A percentile compares a stretch with the other conserved stretches of the same genome.
phyloP scores from a whole-genome alignment of 2,113 vertebrate genomes.

The Dissostichus mawsoni region DNA sequence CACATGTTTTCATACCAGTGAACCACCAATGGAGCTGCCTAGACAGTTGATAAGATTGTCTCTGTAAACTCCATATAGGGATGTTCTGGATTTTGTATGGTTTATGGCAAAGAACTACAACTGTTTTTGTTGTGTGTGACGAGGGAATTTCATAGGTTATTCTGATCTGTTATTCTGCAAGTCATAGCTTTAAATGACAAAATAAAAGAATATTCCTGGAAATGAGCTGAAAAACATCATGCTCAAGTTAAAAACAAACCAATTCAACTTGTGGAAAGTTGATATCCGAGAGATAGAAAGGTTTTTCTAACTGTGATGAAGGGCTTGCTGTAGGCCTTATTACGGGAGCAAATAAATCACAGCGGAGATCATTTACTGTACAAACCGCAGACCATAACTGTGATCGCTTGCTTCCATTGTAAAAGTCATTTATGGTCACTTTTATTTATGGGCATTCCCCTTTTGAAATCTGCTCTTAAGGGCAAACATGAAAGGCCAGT shows the following conservation, averaged over 20 bases:
- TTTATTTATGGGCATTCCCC: slow-evolving; percentile 28
- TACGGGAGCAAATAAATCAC: slow-evolving; percentile 37
- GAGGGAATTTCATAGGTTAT: background rate
- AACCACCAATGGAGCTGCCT: slow-evolving; percentile 54
- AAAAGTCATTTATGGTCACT: slow-evolving; percentile 12
- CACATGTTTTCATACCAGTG: slow-evolving; percentile 64
- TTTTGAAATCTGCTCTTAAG: slow-evolving; percentile 33
- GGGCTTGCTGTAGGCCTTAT: background rate
- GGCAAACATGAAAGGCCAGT: slow-evolving; percentile 26
- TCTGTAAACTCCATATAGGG: slow-evolving; percentile 25
- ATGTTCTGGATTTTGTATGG: background rate
- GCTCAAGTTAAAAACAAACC: slow-evolving; percentile 21
- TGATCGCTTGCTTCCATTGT: slow-evolving; percentile 19
- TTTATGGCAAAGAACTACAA: background rate
- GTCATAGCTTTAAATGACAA: background rate
- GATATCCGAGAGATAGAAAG: background rate
- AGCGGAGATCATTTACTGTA: background rate
- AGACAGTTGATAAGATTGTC: slow-evolving; percentile 46
- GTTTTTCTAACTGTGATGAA: slow-evolving; percentile 26
- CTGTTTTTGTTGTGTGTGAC: background rate
- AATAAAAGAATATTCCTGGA: background rate
- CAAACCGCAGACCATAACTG: slow-evolving; percentile 1
- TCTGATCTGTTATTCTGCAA: background rate
- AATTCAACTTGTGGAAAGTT: slow-evolving; percentile 5
- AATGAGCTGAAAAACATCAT: background rate